A percentile compares a stretch with the other conserved stretches of the same genome.
phyloP scores from a whole-genome alignment of 2,797 vertebrate genomes.

The Microctenopoma stevenorrisi region DNA sequence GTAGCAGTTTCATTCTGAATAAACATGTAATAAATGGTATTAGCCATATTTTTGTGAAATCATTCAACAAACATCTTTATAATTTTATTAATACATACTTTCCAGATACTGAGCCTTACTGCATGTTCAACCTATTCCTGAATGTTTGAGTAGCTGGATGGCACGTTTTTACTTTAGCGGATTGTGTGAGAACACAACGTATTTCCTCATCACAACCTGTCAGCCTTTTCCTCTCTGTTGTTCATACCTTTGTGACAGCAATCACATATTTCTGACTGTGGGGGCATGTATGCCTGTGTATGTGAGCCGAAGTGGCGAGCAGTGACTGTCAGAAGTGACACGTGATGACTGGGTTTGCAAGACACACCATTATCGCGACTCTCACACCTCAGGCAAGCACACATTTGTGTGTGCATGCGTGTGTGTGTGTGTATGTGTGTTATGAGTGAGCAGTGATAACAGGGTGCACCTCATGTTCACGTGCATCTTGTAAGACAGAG shows the following conservation, averaged over 20 bases:
- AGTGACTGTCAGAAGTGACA: constrained; percentile 69
- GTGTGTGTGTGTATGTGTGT: too few species aligned
- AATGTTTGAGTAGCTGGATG: constrained; percentile 3
- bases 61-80: too few species aligned
- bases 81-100: too few species aligned
- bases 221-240: constrained; percentile 40
- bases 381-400: constrained; percentile 58
- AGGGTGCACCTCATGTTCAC: constrained; percentile 46
- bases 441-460: constrained; percentile 44
- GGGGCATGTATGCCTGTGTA: constrained; percentile 22
- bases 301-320: constrained; percentile 50
- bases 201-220: constrained; percentile 45
- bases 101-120: too few species aligned
- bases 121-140: constrained; percentile 9
- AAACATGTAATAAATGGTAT: too few species aligned
- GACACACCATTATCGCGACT: constrained; percentile 68
- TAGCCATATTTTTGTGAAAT: too few species aligned
- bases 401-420: constrained; percentile 26
- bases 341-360: constrained; percentile 65
- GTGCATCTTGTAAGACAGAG: constrained; percentile 34
- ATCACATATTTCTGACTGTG: constrained; percentile 42
- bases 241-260: constrained; percentile 52
- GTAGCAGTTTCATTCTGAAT: too few species aligned
- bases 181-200: constrained; percentile 22
- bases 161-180: too few species aligned